These are phyloP conservation scores for Typhlichthys subterraneus DNA, from an alignment of 2,797 vertebrate species.

Conservation along the genomic window DNA sequence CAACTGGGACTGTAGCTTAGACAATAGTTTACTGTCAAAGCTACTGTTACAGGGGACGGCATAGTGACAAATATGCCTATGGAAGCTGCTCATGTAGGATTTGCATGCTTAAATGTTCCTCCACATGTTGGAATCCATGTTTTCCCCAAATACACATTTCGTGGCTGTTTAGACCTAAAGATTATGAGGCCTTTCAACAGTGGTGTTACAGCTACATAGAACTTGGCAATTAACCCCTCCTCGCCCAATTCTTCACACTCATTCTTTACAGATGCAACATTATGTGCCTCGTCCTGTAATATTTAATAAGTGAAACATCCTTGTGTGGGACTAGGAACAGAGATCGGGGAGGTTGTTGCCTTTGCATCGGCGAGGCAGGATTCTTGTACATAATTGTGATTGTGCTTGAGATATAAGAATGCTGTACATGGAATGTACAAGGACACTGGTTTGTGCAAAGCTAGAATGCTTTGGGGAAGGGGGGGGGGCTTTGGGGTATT, in stretches of 20 bases:
- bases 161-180: too few relatives aligned
- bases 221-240: too few relatives aligned
- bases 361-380: slow-evolving; percentile 7
- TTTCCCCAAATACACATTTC: too few relatives aligned
- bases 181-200: too few relatives aligned
- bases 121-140: too few relatives aligned
- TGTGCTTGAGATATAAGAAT: slow-evolving; percentile 42
- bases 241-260: not conserved
- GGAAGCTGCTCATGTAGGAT: too few relatives aligned
- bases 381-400: slow-evolving; percentile 30
- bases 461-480: slow-evolving; percentile 19
- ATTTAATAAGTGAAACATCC: not conserved
- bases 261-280: not conserved
- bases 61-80: not conserved
- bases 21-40: not conserved
- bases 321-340: slow-evolving; percentile 3
- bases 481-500: slow-evolving; percentile 8
- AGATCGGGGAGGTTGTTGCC: not conserved
- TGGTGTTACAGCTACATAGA: too few relatives aligned
- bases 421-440: slow-evolving; percentile 38
- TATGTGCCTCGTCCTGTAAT: not conserved
- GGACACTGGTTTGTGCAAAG: slow-evolving; percentile 10
- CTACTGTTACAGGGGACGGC: not conserved
- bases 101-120: too few relatives aligned
- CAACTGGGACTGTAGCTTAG: not conserved